A percentile compares a stretch with the other conserved stretches of the same genome.
phyloP scores from a whole-genome alignment of 2,888 invertebrate genomes.

The Erebia ligea region DNA sequence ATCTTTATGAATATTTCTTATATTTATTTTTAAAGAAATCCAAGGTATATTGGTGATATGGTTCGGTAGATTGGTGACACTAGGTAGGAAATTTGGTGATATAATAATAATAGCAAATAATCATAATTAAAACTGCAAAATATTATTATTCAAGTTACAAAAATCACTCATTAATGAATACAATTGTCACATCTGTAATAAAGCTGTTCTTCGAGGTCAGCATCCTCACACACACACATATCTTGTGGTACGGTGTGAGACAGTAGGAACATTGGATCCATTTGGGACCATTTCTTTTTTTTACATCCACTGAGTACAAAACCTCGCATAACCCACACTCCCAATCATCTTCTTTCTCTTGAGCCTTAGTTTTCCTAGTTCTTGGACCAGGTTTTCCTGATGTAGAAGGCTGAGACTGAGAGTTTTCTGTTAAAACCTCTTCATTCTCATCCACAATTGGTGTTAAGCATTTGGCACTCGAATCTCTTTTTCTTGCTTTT shows the following conservation, averaged over 20 bases:
- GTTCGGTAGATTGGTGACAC: conserved; percentile 1
- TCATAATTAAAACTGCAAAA: conserved; percentile 4
- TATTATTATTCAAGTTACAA: conserved; percentile 4
- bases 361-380: conserved; percentile 4
- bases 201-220: conserved; percentile 8
- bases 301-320: conserved; percentile 8
- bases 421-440: conserved; percentile 4
- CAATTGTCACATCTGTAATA: conserved; percentile 4
- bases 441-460: conserved; percentile 4
- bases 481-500: conserved; percentile 2
- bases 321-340: conserved; percentile 1
- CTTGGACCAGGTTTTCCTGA: conserved; percentile 2
- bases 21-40: background rate
- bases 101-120: conserved; percentile 4
- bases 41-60: conserved; percentile 1
- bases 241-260: conserved; percentile 19
- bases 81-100: conserved; percentile 4
- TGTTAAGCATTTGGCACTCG: conserved; percentile 4
- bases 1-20: conserved; percentile 1
- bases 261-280: conserved; percentile 24
- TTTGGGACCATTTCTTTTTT: conserved; percentile 20
- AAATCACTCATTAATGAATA: conserved; percentile 4
- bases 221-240: conserved; percentile 8
- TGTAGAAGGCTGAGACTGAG: conserved; percentile 4
- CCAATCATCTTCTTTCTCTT: conserved; percentile 4